Percentiles rank a stretch among this genome's conserved stretches.
These are phyloP conservation scores for Cyanoderma ruficeps DNA, from an alignment of 2,113 vertebrate species.

Conservation along the genomic window DNA sequence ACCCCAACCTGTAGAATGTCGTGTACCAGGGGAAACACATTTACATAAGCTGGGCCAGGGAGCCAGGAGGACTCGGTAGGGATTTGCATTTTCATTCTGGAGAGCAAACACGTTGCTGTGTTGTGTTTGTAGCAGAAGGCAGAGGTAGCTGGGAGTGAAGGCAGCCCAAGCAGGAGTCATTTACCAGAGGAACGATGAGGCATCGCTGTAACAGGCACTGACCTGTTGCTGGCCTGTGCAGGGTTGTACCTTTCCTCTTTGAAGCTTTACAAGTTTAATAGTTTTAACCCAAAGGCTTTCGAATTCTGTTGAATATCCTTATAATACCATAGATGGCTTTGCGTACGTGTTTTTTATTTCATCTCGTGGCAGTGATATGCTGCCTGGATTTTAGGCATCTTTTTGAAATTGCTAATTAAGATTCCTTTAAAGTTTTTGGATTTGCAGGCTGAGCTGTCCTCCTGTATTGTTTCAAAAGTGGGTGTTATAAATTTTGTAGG, in stretches of 20 bases:
- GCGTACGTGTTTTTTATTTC: not conserved
- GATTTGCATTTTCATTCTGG: not conserved
- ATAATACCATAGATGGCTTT: not conserved
- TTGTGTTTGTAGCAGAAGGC: not conserved
- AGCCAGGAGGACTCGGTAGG: not conserved
- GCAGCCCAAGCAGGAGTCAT: not conserved
- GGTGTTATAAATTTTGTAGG: not conserved
- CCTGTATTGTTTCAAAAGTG: not conserved
- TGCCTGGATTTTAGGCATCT: not conserved
- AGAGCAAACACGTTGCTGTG: not conserved
- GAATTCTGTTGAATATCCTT: not conserved
- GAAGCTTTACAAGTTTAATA: not conserved
- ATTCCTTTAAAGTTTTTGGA: not conserved
- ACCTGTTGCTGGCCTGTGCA: not conserved
- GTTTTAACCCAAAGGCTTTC: not conserved
- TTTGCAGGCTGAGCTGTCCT: not conserved
- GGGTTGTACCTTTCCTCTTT: not conserved
- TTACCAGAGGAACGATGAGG: not conserved
- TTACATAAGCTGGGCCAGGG: not conserved
- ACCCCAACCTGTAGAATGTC: not conserved
- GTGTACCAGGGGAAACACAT: not conserved
- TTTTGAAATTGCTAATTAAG: not conserved
- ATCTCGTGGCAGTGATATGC: not conserved
- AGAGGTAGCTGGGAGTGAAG: not conserved
- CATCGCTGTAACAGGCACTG: constrained; percentile 18